These are phyloP conservation scores for Pachycephala philippinensis DNA, from an alignment of 2,113 vertebrate species.

Conservation along the genomic window DNA sequence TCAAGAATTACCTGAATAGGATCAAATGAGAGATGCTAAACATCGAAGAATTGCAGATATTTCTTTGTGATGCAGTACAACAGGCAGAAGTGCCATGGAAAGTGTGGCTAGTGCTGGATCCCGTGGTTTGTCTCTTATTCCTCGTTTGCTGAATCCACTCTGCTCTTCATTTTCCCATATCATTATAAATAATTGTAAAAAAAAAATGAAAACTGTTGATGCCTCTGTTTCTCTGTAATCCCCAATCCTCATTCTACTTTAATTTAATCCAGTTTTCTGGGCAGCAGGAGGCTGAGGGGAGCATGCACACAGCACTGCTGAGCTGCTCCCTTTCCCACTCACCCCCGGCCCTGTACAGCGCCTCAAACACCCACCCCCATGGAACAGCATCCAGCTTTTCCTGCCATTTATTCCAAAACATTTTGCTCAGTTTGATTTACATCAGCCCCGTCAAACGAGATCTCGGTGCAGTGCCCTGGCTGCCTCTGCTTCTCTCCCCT, in stretches of 20 bases:
- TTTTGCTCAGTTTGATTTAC: background rate
- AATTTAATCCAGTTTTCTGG: background rate
- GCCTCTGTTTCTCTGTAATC: constrained; percentile 3
- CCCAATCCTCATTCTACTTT: background rate
- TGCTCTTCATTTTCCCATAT: background rate
- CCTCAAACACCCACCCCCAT: background rate
- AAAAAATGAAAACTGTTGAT: background rate
- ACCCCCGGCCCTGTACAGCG: rapidly evolving
- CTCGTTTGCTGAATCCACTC: background rate
- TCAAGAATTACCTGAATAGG: background rate
- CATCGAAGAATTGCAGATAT: background rate
- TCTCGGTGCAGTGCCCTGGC: background rate
- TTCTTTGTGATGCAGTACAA: background rate
- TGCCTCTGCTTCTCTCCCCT: background rate
- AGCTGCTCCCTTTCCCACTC: background rate
- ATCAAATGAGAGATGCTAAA: background rate
- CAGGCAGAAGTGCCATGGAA: background rate
- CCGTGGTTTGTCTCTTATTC: background rate
- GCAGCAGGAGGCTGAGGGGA: background rate
- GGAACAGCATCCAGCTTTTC: background rate
- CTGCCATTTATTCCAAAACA: background rate
- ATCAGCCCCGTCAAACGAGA: background rate
- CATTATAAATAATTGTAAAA: background rate
- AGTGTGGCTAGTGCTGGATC: background rate
- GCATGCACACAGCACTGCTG: background rate